Conservation (phyloP, 2,888 invertebrate species). For the Baccha elongata region DNA sequence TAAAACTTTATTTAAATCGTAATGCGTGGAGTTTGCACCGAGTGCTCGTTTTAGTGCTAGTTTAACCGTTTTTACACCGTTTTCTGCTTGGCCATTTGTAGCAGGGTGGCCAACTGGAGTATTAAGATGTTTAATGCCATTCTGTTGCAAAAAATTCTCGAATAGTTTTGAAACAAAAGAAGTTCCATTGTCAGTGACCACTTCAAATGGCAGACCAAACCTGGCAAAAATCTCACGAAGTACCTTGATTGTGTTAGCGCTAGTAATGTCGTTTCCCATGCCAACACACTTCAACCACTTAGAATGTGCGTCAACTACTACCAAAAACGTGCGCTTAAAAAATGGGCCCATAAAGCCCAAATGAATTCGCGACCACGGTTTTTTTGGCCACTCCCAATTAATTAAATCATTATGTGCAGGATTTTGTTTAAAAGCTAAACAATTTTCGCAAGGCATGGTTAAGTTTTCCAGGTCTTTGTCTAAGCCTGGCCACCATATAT, state of each 20-base stretch:
- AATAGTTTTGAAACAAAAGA: conserved; percentile 74
- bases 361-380: too few species aligned
- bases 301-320: conserved; percentile 74
- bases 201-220: conserved; percentile 74
- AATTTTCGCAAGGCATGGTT: too few species aligned
- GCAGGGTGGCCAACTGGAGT: conserved; percentile 24
- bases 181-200: conserved; percentile 74
- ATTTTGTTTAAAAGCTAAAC: too few species aligned
- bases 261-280: conserved; percentile 14
- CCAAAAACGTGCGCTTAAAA: conserved; percentile 50
- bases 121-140: conserved; percentile 54
- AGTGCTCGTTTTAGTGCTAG: conserved; percentile 5
- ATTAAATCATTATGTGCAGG: too few species aligned
- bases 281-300: conserved; percentile 73
- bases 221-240: conserved; percentile 61
- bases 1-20: neutral
- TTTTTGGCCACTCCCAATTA: too few species aligned
- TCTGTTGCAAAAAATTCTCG: conserved; percentile 37
- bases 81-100: conserved; percentile 39
- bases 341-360: too few species aligned
- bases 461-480: too few species aligned
- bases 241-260: neutral
- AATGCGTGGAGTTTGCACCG: neutral
- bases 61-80: conserved; percentile 30
- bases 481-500: too few species aligned